phyloP scores from a whole-genome alignment of 2,113 vertebrate species.

The Desmodus rotundus region DNA sequence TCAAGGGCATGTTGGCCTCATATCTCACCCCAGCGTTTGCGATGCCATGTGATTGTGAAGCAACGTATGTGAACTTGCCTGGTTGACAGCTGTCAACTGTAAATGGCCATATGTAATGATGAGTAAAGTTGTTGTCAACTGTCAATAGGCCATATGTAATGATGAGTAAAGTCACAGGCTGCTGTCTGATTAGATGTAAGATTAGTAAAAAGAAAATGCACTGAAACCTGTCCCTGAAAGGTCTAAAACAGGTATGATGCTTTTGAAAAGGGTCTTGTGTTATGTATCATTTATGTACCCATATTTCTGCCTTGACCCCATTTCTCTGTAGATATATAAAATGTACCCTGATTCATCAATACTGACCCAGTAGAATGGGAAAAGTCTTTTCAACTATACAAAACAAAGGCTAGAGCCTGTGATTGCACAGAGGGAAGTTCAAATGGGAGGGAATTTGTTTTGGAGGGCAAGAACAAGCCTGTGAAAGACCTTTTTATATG shows the following conservation, averaged over 20 bases:
- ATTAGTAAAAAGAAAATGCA: background rate
- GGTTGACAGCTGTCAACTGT: conserved; percentile 75
- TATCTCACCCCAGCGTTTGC: conserved; percentile 35
- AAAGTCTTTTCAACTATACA: background rate
- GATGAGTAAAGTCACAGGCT: conserved; percentile 60
- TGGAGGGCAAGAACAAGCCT: background rate
- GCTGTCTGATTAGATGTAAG: conserved; percentile 48
- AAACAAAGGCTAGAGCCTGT: background rate
- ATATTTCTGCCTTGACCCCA: background rate
- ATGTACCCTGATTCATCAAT: background rate
- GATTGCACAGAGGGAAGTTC: background rate
- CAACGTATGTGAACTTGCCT: conserved; percentile 70
- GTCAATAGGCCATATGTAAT: conserved; percentile 76
- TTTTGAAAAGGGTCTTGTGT: background rate
- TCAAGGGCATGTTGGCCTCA: conserved; percentile 41
- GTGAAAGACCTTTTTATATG: background rate
- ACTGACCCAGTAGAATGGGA: background rate
- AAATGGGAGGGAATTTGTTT: background rate
- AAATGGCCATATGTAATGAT: conserved; percentile 76
- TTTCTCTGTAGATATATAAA: background rate
- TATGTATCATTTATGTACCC: background rate
- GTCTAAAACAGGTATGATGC: conserved; percentile 20
- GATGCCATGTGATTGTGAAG: conserved; percentile 57
- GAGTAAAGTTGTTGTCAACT: conserved; percentile 74
- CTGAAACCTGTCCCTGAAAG: background rate